Percentiles rank a stretch among this genome's conserved stretches.
Evolutionary conservation across 2,888 invertebrate genomes (phyloP).

Genomic region (Drosophila suboccidentalis): DNA sequence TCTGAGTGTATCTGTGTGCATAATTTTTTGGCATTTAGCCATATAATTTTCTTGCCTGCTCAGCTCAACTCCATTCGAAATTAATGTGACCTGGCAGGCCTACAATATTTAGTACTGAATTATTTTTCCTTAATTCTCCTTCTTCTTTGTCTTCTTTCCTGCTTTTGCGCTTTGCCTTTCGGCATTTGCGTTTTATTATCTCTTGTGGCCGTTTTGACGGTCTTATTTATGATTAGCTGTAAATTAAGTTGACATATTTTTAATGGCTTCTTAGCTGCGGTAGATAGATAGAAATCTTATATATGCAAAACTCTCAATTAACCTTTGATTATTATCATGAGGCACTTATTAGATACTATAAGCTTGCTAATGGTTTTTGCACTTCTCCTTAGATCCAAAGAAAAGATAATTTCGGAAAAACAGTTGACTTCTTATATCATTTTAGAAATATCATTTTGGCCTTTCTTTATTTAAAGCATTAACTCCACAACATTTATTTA

Average conservation of each 20-base stretch:
- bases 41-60: constrained; percentile 72
- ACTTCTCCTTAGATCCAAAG: background rate
- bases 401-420: too few species aligned
- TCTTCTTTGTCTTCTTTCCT: constrained; percentile 15
- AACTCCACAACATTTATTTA: background rate
- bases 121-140: constrained; percentile 1
- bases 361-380: background rate
- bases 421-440: background rate
- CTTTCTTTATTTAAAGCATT: background rate
- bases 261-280: constrained; percentile 32
- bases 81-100: constrained; percentile 63
- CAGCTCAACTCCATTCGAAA: constrained; percentile 52
- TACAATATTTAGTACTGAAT: constrained; percentile 53
- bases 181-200: constrained; percentile 40
- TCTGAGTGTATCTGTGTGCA: constrained; percentile 39
- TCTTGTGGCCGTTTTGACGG: constrained; percentile 14
- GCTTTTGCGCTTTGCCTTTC: constrained; percentile 31
- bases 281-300: background rate
- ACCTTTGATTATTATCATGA: background rate
- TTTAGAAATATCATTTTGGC: too few species aligned
- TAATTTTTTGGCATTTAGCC: constrained; percentile 67
- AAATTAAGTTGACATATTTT: constrained; percentile 45
- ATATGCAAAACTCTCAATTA: background rate
- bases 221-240: constrained; percentile 54
- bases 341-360: too few species aligned